Evolutionary conservation across 2,113 vertebrate species (phyloP).

Genomic region (Raja brachyura): DNA sequence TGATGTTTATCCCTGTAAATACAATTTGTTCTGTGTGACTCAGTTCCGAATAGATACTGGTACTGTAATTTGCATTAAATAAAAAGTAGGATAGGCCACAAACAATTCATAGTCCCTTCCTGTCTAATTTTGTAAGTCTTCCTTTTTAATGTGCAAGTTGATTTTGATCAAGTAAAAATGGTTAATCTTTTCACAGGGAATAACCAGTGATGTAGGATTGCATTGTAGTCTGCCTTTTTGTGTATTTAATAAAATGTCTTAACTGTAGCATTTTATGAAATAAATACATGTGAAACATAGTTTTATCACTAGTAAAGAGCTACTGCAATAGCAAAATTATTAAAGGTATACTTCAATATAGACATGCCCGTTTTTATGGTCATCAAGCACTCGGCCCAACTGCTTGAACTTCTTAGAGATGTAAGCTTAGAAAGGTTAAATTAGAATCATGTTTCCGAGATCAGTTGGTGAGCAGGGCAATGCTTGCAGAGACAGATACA

Average conservation of each 20-base stretch:
- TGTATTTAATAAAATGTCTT: conserved; percentile 37
- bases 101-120: conserved; percentile 37
- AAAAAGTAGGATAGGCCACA: conserved; percentile 97
- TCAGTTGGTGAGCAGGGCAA: conserved; percentile 12
- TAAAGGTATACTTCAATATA: neutral
- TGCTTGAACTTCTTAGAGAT: neutral
- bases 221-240: conserved; percentile 34
- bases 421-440: neutral
- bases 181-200: conserved; percentile 15
- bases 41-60: conserved; percentile 98
- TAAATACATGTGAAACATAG: conserved; percentile 35
- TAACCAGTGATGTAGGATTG: conserved; percentile 8
- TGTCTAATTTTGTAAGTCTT: conserved; percentile 39
- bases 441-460: neutral
- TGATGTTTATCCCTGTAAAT: conserved; percentile 93
- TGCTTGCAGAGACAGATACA: neutral
- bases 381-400: neutral
- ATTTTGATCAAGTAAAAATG: conserved; percentile 34
- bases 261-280: conserved; percentile 28
- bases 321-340: neutral
- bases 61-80: conserved; percentile 99
- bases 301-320: conserved; percentile 31
- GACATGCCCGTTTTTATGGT: conserved; percentile 20
- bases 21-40: conserved; percentile 91
- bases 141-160: conserved; percentile 31